Conservation (phyloP, 2,888 invertebrate species). For the Phragmatobia fuliginosa region DNA sequence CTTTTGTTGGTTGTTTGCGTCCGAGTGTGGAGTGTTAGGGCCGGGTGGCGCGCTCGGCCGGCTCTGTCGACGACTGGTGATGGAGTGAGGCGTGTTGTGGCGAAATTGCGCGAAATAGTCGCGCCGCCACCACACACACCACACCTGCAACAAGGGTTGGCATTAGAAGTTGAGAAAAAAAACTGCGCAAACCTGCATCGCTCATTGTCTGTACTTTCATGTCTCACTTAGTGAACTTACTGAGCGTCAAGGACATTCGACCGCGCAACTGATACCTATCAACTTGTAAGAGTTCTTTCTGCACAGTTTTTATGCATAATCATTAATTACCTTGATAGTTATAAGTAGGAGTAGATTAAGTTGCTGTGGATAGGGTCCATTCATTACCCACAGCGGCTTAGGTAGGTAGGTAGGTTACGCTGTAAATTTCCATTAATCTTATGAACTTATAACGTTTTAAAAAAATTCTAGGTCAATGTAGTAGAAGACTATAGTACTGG, state of each 20-base stretch:
- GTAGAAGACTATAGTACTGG: no score
- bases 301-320: not conserved
- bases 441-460: no score
- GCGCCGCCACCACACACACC: slow-evolving; percentile 28
- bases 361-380: no score
- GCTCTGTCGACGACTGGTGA: slow-evolving; percentile 41
- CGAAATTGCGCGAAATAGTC: slow-evolving; percentile 46
- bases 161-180: slow-evolving; percentile 25
- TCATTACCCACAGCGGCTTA: no score
- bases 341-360: no score
- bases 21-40: slow-evolving; percentile 3
- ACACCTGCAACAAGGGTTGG: slow-evolving; percentile 46
- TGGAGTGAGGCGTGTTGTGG: slow-evolving; percentile 41
- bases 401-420: no score
- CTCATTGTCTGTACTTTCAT: not conserved
- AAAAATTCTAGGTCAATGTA: no score
- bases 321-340: not conserved
- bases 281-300: not conserved
- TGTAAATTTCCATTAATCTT: no score
- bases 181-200: not conserved
- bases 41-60: slow-evolving; percentile 9
- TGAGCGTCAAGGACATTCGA: not conserved
- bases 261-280: not conserved
- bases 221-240: not conserved
- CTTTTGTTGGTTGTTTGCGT: slow-evolving; percentile 4